Conservation (phyloP, 1,140 invertebrate species). For the Papilio polyxenes region DNA sequence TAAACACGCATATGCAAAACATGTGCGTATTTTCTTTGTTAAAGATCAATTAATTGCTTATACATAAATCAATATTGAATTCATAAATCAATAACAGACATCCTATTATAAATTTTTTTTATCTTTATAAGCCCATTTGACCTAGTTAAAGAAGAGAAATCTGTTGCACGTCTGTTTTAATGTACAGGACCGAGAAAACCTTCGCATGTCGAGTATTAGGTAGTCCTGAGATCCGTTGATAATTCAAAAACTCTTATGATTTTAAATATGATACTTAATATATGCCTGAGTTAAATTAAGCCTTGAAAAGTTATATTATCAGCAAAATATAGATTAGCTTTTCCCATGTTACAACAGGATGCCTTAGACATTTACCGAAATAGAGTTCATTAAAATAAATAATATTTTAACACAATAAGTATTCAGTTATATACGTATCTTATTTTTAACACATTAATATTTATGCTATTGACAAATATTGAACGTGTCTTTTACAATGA, state of each 20-base stretch:
- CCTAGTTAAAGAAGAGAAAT: not conserved
- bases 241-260: too few species aligned
- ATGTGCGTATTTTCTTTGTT: not conserved
- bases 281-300: too few species aligned
- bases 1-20: constrained; percentile 23
- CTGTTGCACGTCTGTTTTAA: not conserved
- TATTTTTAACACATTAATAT: not conserved
- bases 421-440: not conserved
- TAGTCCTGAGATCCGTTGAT: too few species aligned
- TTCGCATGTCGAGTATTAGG: too few species aligned
- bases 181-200: too few species aligned
- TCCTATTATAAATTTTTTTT: not conserved
- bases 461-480: not conserved
- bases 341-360: too few species aligned
- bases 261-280: too few species aligned
- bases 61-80: not conserved
- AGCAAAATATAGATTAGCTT: too few species aligned
- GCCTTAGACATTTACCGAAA: too few species aligned
- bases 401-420: not conserved
- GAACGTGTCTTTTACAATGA: not conserved
- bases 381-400: not conserved
- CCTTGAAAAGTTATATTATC: too few species aligned
- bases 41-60: not conserved
- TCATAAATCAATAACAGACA: not conserved
- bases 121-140: not conserved